A percentile compares a stretch with the other conserved stretches of the same genome.
These are phyloP conservation scores for Hypanus sabinus DNA, from an alignment of 2,113 vertebrate genomes.

Conservation along the genomic window DNA sequence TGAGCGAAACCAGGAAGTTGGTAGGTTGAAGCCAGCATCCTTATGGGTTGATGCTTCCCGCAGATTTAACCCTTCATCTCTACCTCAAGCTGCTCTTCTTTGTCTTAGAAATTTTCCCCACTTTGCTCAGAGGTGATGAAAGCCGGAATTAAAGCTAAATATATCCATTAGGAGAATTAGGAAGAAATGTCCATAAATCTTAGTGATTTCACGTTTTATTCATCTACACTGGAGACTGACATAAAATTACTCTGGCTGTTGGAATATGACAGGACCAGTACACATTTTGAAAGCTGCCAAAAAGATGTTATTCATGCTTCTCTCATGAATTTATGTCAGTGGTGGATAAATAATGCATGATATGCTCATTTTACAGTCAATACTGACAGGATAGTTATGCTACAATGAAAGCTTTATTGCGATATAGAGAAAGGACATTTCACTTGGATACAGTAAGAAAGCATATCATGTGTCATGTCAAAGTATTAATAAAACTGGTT, in stretches of 20 bases:
- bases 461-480: slow-evolving; percentile 7
- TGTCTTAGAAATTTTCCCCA: not conserved
- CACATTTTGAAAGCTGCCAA: slow-evolving; percentile 30
- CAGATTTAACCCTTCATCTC: not conserved
- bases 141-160: not conserved
- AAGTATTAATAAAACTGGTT: slow-evolving; percentile 22
- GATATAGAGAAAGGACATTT: not conserved
- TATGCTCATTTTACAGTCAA: slow-evolving; percentile 20
- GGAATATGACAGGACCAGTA: not conserved
- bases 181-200: not conserved
- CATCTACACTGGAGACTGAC: not conserved
- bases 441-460: not conserved
- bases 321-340: not conserved
- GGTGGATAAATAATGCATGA: slow-evolving; percentile 28
- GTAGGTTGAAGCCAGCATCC: not conserved
- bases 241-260: not conserved
- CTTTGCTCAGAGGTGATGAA: not conserved
- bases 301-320: not conserved
- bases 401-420: slow-evolving; percentile 9
- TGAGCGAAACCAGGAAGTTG: not conserved
- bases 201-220: not conserved
- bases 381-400: slow-evolving; percentile 28
- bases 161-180: not conserved
- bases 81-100: not conserved
- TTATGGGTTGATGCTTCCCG: not conserved